Evolutionary conservation across 2,888 invertebrate genomes (phyloP).

Genomic region (Strigamia transsilvanica): DNA sequence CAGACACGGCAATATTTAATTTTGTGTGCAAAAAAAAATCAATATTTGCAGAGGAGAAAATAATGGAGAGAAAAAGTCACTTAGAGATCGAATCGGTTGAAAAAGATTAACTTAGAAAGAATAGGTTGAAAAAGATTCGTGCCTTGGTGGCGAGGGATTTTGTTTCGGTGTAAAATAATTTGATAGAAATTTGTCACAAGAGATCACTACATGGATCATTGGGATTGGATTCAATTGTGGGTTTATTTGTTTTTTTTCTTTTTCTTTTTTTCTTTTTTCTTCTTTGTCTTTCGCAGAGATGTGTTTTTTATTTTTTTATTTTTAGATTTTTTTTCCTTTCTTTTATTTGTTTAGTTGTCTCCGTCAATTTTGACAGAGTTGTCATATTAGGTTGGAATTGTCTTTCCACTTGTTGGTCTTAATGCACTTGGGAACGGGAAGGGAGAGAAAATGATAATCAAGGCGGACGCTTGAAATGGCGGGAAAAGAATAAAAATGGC

Average conservation of each 20-base stretch:
- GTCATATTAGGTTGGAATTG: slow-evolving; percentile 30
- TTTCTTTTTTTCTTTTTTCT: background rate
- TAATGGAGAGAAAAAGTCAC: background rate
- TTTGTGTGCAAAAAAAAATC: background rate
- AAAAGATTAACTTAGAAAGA: slow-evolving; percentile 19
- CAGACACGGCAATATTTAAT: background rate
- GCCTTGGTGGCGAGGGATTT: slow-evolving; percentile 30
- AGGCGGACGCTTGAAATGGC: slow-evolving; percentile 30
- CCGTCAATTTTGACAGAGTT: slow-evolving; percentile 23
- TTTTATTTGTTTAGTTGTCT: slow-evolving; percentile 7
- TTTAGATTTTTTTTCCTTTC: background rate
- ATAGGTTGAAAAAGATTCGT: slow-evolving; percentile 28
- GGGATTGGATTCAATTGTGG: slow-evolving; percentile 16
- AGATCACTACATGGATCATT: slow-evolving; percentile 30
- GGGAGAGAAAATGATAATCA: slow-evolving; percentile 19
- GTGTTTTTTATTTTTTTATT: background rate
- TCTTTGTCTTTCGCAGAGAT: slow-evolving; percentile 3
- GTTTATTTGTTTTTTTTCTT: background rate
- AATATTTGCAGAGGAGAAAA: background rate
- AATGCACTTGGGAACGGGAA: slow-evolving; percentile 17
- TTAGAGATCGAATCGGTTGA: background rate
- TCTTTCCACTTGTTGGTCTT: slow-evolving; percentile 30
- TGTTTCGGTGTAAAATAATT: slow-evolving; percentile 30
- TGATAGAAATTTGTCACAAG: slow-evolving; percentile 30
- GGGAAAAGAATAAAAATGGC: slow-evolving; percentile 30